phyloP scores from a whole-genome alignment of 2,888 invertebrate species.

The Clistopyga incitator region DNA sequence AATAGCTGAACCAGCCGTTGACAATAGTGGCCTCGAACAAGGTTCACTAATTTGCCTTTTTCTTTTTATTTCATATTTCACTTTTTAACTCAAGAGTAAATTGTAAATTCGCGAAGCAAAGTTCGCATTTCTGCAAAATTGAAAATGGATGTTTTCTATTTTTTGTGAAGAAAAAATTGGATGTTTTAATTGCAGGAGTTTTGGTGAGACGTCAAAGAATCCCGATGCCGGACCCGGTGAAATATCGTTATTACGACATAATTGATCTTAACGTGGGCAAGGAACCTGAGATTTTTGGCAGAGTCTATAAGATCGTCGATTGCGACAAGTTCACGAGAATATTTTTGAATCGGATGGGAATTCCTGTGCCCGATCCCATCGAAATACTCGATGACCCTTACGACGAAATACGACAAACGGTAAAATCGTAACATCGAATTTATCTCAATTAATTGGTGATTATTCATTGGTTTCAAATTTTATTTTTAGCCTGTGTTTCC shows the following conservation, averaged over 20 bases:
- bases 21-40: conserved; percentile 94
- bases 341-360: conserved; percentile 93
- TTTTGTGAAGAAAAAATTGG: no score
- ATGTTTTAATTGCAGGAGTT: conserved; percentile 86
- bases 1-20: conserved; percentile 92
- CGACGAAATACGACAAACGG: conserved; percentile 75
- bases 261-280: conserved; percentile 94
- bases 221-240: conserved; percentile 90
- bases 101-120: no score
- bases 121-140: no score
- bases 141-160: no score
- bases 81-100: no score
- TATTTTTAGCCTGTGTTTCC: conserved; percentile 76
- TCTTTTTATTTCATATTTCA: neutral
- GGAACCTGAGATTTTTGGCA: conserved; percentile 92
- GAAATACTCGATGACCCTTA: conserved; percentile 85
- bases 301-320: conserved; percentile 92
- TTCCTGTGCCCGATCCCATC: conserved; percentile 91
- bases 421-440: conserved; percentile 59
- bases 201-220: conserved; percentile 93
- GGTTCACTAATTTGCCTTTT: conserved; percentile 85
- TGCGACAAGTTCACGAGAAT: conserved; percentile 95
- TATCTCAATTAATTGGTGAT: neutral
- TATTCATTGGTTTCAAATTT: neutral
- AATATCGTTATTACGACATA: conserved; percentile 92